Evolutionary conservation across 1,140 invertebrate genomes (phyloP).

Genomic region (Penaeus chinensis): DNA sequence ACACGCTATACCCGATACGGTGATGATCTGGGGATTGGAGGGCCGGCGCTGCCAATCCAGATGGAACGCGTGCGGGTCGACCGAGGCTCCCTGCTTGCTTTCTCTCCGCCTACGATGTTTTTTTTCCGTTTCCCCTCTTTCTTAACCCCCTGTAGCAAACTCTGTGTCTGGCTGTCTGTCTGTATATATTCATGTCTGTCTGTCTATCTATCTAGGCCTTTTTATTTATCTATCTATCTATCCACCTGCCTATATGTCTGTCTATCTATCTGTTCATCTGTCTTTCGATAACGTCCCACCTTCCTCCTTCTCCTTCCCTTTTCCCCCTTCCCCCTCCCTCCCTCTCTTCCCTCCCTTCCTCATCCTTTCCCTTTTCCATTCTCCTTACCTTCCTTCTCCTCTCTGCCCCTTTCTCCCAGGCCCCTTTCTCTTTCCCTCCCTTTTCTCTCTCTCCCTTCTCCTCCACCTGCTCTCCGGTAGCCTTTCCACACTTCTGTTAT

Average conservation of each 20-base stretch:
- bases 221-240: neutral
- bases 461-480: neutral
- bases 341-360: neutral
- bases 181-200: neutral
- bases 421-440: neutral
- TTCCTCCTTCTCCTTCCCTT: neutral
- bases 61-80: too few relatives aligned
- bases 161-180: neutral
- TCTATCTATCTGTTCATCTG: neutral
- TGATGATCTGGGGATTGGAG: too few relatives aligned
- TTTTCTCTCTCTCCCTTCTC: neutral
- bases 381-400: neutral
- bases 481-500: too few relatives aligned
- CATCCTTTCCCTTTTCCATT: neutral
- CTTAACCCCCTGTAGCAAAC: too few relatives aligned
- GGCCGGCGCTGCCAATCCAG: too few relatives aligned
- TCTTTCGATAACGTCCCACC: too few relatives aligned
- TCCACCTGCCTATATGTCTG: neutral
- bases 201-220: neutral
- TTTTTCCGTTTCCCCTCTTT: too few relatives aligned
- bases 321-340: neutral
- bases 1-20: too few relatives aligned
- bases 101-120: too few relatives aligned
- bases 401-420: neutral
- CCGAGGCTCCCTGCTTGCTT: too few relatives aligned